phyloP scores from a whole-genome alignment of 2,797 vertebrate genomes.

The Platyrinchus mystaceus region DNA sequence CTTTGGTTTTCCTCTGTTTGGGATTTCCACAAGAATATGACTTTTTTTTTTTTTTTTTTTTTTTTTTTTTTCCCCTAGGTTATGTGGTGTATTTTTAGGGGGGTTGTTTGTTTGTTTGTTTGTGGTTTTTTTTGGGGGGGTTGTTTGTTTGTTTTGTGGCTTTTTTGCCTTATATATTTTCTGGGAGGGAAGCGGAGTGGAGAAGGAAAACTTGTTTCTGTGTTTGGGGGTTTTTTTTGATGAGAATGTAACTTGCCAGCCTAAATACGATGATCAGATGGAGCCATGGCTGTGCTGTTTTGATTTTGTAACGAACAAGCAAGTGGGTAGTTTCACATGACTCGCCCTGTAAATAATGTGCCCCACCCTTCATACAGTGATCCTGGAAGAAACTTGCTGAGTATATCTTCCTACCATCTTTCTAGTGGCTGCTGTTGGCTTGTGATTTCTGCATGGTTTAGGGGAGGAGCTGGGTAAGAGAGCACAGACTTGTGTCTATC shows the following conservation, averaged over 20 bases:
- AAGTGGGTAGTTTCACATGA: background rate
- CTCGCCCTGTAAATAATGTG: background rate
- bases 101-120: no score
- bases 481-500: background rate
- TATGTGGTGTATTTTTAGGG: no score
- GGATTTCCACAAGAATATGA: background rate
- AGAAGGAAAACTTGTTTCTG: background rate
- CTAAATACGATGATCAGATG: background rate
- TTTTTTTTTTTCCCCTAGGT: background rate
- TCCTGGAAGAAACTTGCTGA: background rate
- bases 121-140: no score
- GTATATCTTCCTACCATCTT: background rate
- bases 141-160: no score
- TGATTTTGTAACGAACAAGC: background rate
- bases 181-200: background rate
- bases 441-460: background rate
- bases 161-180: background rate
- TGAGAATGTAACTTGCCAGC: background rate
- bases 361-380: background rate
- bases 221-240: background rate
- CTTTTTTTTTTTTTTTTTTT: background rate
- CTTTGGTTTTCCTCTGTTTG: background rate
- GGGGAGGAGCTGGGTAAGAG: background rate
- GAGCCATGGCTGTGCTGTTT: background rate
- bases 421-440: background rate